These are phyloP conservation scores for Prunella himalayana DNA, from an alignment of 2,113 vertebrate genomes.

Conservation along the genomic window DNA sequence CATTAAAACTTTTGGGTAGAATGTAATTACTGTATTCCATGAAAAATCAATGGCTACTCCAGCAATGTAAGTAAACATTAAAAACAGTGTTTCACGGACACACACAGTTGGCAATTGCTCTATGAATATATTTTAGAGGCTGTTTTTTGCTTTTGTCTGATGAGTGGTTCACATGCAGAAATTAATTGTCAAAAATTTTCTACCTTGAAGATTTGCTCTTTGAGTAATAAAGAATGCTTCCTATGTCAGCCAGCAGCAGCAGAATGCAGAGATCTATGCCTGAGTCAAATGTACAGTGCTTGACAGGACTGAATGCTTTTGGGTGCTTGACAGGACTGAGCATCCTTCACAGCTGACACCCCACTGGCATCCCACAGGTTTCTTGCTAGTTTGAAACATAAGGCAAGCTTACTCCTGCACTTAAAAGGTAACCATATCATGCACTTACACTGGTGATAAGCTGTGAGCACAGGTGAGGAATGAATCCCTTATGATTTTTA, in stretches of 20 bases:
- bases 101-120: neutral
- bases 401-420: neutral
- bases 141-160: neutral
- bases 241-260: neutral
- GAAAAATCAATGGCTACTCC: constrained; percentile 3
- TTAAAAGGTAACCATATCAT: neutral
- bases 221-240: neutral
- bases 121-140: neutral
- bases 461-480: neutral
- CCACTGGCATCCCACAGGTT: neutral
- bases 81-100: neutral
- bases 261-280: neutral
- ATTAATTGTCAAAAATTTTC: neutral
- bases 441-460: neutral
- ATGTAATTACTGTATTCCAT: constrained; percentile 8
- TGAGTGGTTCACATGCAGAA: neutral
- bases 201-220: neutral
- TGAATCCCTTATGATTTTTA: neutral
- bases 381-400: neutral
- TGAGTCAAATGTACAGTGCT: neutral
- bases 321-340: neutral
- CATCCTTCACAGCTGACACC: neutral
- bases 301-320: neutral
- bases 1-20: constrained; percentile 22
- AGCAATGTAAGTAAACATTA: neutral